Evolutionary conservation across 2,888 invertebrate species (phyloP), one percentile per base, ranked within the genome.

Genomic region (Schizaphis graminum): DNA sequence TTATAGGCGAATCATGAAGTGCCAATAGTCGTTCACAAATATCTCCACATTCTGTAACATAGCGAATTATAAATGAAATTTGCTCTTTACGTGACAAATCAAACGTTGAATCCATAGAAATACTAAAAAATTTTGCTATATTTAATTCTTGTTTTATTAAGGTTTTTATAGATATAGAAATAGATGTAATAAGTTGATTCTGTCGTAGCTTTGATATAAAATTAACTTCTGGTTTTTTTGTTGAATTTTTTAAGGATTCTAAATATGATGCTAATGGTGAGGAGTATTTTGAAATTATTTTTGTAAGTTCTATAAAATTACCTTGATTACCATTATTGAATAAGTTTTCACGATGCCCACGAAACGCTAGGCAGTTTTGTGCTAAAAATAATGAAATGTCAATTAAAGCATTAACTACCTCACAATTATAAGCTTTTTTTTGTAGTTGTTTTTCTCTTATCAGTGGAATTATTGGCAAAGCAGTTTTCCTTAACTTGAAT

Each of bases 211-310:
- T 85, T 44, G 85, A 85, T 16, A 44, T 8, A 44, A 85, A 85
- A 85, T 44, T 85, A 7, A 85, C 21, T 28, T 85, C 85, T 41
- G 85, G 85, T n/a, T 85, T 85, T 85, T 85, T 85, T 61, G 61
- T 28, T 13, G 24, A 85, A 44, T 24, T 85, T 44, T 84, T 11
- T 24, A 84, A 24, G 35, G 35, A 35, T 41, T 16, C 41, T 41
- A 85, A 16, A 85, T 85, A 85, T 16, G 85, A 44, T 44, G 85
- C 41, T 21, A 85, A 24, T 24, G 21, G 41, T 41, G 85, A 41
- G 21, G 85, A 85, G 10, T 85, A 85, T 85, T 85, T 85, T 41
- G 26, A 7, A 41, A 85, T 26, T 24, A 85, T 16, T 44, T 85
- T 85, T 16, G 44, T 41, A 11, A 85, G 41, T 41, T 85, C 41